These are phyloP conservation scores for Agrypnus murinus DNA, from an alignment of 2,888 invertebrate species.

Conservation along the genomic window DNA sequence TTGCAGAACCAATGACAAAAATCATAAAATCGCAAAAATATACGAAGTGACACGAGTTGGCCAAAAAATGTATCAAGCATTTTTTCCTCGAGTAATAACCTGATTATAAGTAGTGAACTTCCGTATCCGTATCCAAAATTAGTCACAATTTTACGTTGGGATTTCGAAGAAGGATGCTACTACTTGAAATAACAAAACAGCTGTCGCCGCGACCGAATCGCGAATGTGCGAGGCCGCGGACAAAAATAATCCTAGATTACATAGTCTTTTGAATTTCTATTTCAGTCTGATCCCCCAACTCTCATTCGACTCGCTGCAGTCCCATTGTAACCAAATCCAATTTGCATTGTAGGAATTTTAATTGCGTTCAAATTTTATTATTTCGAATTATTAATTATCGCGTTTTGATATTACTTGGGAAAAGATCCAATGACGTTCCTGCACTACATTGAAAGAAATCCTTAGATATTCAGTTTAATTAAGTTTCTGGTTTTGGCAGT, in stretches of 20 bases:
- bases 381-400: no score
- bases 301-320: conserved; percentile 37
- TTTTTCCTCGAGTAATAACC: neutral
- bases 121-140: conserved; percentile 27
- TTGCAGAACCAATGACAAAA: no score
- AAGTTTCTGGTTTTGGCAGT: no score
- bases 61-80: neutral
- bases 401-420: no score
- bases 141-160: neutral
- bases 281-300: conserved; percentile 40
- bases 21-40: neutral
- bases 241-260: conserved; percentile 49
- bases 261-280: conserved; percentile 50
- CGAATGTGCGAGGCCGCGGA: conserved; percentile 44
- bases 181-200: conserved; percentile 48
- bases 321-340: conserved; percentile 39
- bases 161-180: conserved; percentile 23
- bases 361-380: conserved; percentile 2
- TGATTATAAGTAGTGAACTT: neutral
- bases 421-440: no score
- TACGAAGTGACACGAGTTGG: neutral
- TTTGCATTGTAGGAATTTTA: conserved; percentile 31
- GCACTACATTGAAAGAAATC: no score
- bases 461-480: no score
- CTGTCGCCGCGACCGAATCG: conserved; percentile 42